phyloP scores from a whole-genome alignment of 2,888 invertebrate genomes.

The Neria commutata region DNA sequence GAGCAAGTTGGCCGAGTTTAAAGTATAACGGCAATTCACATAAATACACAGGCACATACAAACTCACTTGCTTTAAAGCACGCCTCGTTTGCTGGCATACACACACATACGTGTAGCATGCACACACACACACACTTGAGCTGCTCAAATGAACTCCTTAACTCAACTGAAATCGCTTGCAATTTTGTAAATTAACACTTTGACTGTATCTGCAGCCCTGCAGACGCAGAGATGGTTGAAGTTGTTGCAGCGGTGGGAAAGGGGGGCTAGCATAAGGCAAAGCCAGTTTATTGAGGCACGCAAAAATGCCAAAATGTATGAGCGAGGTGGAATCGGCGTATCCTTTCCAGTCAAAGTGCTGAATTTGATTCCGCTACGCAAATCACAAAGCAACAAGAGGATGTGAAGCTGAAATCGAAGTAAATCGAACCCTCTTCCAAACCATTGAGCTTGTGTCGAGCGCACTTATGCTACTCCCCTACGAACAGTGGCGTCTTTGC shows the following conservation, averaged over 20 bases:
- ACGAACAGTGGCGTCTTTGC: too few species aligned
- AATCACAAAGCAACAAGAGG: too few species aligned
- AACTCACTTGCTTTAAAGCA: not conserved
- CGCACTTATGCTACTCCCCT: too few species aligned
- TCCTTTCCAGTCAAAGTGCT: not conserved
- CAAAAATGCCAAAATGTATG: not conserved
- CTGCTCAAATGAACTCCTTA: conserved; percentile 42
- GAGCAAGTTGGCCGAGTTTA: too few species aligned
- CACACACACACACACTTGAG: conserved; percentile 26
- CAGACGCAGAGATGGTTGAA: not conserved
- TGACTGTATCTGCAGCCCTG: conserved; percentile 21
- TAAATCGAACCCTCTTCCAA: conserved; percentile 35
- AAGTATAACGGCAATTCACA: too few species aligned
- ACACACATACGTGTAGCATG: not conserved
- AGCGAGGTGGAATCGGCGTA: not conserved
- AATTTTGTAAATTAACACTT: conserved; percentile 53
- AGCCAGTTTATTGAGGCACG: not conserved
- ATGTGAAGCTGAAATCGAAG: not conserved
- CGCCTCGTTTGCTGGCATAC: too few species aligned
- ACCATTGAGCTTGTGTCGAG: conserved; percentile 45
- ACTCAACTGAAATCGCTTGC: conserved; percentile 50
- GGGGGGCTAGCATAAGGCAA: too few species aligned
- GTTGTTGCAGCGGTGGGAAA: not conserved
- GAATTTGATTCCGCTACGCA: not conserved
- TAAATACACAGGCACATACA: not conserved